A percentile compares a stretch with the other conserved stretches of the same genome.
phyloP scores from a whole-genome alignment of 2,888 invertebrate genomes.

The Pristionchus japonicus region DNA sequence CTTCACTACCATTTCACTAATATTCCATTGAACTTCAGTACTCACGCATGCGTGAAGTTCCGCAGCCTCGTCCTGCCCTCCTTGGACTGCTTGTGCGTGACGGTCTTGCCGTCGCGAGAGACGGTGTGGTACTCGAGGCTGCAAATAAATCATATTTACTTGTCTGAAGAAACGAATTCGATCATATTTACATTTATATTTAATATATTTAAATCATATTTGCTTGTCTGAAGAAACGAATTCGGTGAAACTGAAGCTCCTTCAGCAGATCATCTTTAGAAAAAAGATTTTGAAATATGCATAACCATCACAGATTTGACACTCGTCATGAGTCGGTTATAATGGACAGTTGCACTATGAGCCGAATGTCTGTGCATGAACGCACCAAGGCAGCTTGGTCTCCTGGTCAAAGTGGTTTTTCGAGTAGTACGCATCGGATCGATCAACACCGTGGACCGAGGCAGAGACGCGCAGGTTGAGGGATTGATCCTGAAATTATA shows the following conservation, averaged over 20 bases:
- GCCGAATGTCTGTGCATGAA: too few species aligned
- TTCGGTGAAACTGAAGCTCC: too few species aligned
- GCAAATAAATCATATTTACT: not conserved
- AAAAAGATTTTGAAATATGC: too few species aligned
- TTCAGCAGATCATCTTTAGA: too few species aligned
- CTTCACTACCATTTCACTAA: too few species aligned
- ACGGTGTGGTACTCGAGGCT: not conserved
- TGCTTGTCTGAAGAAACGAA: not conserved
- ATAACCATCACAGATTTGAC: too few species aligned
- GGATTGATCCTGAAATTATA: not conserved
- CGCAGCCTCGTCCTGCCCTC: not conserved
- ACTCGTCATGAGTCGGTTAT: too few species aligned
- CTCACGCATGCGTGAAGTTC: not conserved
- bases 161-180: not conserved
- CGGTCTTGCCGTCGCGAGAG: not conserved
- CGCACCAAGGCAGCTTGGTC: not conserved
- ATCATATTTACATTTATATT: too few species aligned
- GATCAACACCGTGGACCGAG: not conserved
- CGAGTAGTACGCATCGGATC: not conserved
- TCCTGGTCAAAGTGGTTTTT: not conserved
- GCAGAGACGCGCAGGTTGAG: not conserved
- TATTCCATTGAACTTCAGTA: too few species aligned
- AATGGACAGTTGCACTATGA: too few species aligned
- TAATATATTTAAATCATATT: not conserved
- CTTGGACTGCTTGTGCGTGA: not conserved